Evolutionary conservation across 2,888 invertebrate genomes (phyloP), one percentile per base, ranked within the genome.

Genomic region (Protonemura montana): DNA sequence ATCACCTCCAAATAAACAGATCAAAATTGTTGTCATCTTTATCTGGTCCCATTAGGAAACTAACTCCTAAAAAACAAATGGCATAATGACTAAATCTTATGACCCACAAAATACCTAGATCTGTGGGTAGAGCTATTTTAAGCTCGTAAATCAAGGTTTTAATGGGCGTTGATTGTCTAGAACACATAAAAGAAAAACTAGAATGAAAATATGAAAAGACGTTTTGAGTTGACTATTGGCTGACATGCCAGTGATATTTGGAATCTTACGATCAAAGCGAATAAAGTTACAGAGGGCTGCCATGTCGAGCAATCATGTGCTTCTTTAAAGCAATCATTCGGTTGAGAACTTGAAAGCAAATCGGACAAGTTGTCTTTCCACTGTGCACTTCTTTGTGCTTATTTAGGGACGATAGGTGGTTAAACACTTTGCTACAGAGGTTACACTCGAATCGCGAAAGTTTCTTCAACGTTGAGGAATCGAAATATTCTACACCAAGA

Each of bases 321-420:
- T 81, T 87, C 28, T 85, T 83, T n/a, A 87, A 28, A 35, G 83
- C 76, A 59, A 87, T 76, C 35, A 59, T 86, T 28, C 87, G 84
- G 30, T 86, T 87, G 21, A 94, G 94, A 87, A 93, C 93, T 88
- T 94, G 92, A 88, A 92, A 93, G 89, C 94, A 94, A 85, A 94
- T 93, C 13, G 94, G 94, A 89, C 94, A 94, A 89, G 93, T 93
- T 27, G 94, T 94, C 90, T 94, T 94, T 41, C 94, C 94, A 85
- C 93, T 93, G 89, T 94, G 94, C 82, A 94, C 93, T 90, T 94
- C 94, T 91, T 93, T 93, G 89, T 94, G 94, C 83, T 94, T 91
- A 85, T 93, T 93, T 89, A 94, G 77, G 86, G 94, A 94, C 88
- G 93, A 94, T 16, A 94, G 94, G 90, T 94, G 94, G 89, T 93